These are phyloP conservation scores for Oeneis ivallda DNA, from an alignment of 2,888 invertebrate species.

Conservation along the genomic window DNA sequence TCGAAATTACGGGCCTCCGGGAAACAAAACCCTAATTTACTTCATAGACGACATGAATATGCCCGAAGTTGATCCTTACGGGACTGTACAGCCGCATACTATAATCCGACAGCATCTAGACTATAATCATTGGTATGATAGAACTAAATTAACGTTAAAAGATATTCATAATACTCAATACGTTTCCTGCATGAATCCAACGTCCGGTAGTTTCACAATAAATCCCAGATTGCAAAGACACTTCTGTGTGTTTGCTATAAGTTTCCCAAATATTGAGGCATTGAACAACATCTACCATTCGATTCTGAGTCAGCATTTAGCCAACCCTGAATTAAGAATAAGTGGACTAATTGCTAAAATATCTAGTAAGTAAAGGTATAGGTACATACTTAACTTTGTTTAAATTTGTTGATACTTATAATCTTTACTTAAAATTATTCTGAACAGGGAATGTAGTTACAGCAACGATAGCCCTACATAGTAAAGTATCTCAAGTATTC, in stretches of 20 bases:
- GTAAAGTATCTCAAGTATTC: slow-evolving; percentile 92
- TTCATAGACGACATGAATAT: slow-evolving; percentile 99
- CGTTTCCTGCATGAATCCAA: slow-evolving; percentile 98
- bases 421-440: not conserved
- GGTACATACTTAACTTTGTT: not conserved
- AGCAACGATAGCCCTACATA: slow-evolving; percentile 92
- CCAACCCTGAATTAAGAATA: slow-evolving; percentile 91
- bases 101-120: slow-evolving; percentile 97
- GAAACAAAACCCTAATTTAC: slow-evolving; percentile 95
- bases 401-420: not conserved
- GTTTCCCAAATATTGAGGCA: slow-evolving; percentile 91
- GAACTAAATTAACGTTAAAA: slow-evolving; percentile 92
- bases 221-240: slow-evolving; percentile 96
- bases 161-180: slow-evolving; percentile 99
- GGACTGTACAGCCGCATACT: slow-evolving; percentile 98
- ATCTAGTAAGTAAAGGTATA: slow-evolving; percentile 62
- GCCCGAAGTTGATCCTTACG: slow-evolving; percentile 95
- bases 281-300: slow-evolving; percentile 93
- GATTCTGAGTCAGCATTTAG: slow-evolving; percentile 92
- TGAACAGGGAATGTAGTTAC: slow-evolving; percentile 85
- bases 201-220: slow-evolving; percentile 97
- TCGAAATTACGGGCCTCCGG: slow-evolving; percentile 96
- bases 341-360: slow-evolving; percentile 85
- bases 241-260: slow-evolving; percentile 93
- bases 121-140: slow-evolving; percentile 95